These are phyloP conservation scores for Rhagium mordax DNA, from an alignment of 2,888 invertebrate species.

Conservation along the genomic window DNA sequence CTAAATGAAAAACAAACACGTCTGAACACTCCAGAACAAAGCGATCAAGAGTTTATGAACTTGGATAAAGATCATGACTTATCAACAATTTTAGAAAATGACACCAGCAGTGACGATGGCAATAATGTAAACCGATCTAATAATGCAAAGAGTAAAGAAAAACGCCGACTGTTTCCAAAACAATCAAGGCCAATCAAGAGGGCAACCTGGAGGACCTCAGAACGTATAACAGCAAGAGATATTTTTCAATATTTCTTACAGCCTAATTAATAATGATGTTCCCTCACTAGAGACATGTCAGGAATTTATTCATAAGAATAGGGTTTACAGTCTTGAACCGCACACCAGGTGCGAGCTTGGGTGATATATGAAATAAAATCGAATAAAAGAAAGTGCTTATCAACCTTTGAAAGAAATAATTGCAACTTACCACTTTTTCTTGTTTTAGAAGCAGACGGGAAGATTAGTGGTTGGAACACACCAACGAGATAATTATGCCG, in stretches of 20 bases:
- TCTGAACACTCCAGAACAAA: too few species aligned
- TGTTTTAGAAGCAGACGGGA: background rate
- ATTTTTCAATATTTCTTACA: conserved; percentile 8
- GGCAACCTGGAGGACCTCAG: conserved; percentile 18
- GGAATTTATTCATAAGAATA: background rate
- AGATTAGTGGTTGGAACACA: background rate
- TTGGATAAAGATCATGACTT: too few species aligned
- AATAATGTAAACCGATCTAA: background rate
- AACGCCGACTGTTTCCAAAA: background rate
- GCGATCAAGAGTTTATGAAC: too few species aligned
- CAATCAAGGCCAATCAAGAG: background rate
- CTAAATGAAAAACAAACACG: too few species aligned
- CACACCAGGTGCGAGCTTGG: conserved; percentile 4
- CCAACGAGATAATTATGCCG: background rate
- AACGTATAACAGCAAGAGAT: conserved; percentile 15
- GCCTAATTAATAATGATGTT: background rate
- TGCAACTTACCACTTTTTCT: too few species aligned
- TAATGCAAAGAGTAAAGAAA: background rate
- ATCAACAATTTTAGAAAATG: too few species aligned
- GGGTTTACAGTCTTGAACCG: background rate
- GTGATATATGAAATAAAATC: background rate
- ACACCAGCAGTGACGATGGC: too few species aligned
- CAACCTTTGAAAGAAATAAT: background rate
- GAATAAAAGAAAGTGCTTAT: background rate
- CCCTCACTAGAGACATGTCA: conserved; percentile 1